phyloP scores from a whole-genome alignment of 2,888 invertebrate species.

The Drosophila neonasuta region DNA sequence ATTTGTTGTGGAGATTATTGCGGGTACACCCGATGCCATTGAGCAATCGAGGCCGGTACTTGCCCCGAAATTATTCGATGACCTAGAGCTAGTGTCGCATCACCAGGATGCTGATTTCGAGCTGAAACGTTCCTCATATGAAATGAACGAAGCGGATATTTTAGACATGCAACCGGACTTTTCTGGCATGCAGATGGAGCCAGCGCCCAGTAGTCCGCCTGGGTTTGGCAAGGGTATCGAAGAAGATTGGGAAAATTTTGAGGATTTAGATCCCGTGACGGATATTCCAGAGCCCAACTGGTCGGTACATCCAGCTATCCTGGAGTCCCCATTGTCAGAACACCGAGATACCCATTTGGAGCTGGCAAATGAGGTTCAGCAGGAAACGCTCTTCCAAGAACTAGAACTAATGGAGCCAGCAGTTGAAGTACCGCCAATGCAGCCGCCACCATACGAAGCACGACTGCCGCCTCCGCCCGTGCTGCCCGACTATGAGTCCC shows the following conservation, averaged over 20 bases:
- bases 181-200: conserved; percentile 23
- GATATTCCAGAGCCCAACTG: conserved; percentile 50
- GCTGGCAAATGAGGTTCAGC: conserved; percentile 38
- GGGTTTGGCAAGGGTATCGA: conserved; percentile 77
- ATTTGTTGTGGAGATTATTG: conserved; percentile 64
- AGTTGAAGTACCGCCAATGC: background rate
- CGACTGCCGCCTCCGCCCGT: conserved; percentile 9
- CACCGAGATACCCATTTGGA: conserved; percentile 12
- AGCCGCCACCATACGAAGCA: conserved; percentile 60
- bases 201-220: conserved; percentile 47
- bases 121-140: conserved; percentile 68
- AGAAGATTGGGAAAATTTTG: conserved; percentile 76
- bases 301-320: conserved; percentile 41
- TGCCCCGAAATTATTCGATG: conserved; percentile 44
- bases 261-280: conserved; percentile 55
- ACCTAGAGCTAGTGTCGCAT: conserved; percentile 46
- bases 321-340: conserved; percentile 27
- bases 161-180: conserved; percentile 54
- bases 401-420: conserved; percentile 47
- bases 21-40: conserved; percentile 54
- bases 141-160: conserved; percentile 74
- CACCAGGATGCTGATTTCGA: conserved; percentile 63
- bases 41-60: conserved; percentile 20
- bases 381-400: conserved; percentile 47
- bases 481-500: conserved; percentile 66